Conservation (phyloP, 2,113 vertebrate genomes). For the Gallinago paraguaiae region DNA sequence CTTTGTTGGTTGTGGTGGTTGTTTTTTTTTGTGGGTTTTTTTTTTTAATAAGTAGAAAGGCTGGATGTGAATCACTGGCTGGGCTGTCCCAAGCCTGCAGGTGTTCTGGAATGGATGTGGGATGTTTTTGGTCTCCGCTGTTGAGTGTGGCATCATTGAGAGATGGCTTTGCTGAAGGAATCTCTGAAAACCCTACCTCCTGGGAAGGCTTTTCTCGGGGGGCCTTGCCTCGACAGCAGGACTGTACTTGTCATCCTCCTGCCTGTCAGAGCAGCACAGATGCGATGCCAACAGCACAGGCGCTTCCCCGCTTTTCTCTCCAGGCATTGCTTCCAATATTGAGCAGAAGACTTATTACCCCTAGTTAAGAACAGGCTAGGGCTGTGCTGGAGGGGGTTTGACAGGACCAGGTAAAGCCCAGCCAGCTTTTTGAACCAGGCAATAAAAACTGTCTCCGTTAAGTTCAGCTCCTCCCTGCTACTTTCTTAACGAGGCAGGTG, state of each 20-base stretch:
- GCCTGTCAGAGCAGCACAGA: background rate
- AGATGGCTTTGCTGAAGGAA: background rate
- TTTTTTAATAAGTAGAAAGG: background rate
- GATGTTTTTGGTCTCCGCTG: background rate
- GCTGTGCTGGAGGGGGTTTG: background rate
- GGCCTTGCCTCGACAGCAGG: background rate
- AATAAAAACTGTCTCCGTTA: background rate
- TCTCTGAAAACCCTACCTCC: background rate
- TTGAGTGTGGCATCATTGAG: accelerated
- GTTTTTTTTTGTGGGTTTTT: no score
- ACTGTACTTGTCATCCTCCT: background rate
- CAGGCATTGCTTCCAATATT: background rate
- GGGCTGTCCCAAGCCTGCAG: background rate
- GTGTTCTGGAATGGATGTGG: background rate
- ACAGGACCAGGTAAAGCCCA: background rate
- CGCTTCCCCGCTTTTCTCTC: background rate
- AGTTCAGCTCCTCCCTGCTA: background rate
- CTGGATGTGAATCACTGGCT: background rate
- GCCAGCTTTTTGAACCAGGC: background rate
- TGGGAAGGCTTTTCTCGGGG: background rate
- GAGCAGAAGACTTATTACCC: background rate
- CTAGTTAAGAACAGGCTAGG: background rate
- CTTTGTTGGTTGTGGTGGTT: background rate
- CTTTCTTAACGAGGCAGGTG: background rate
- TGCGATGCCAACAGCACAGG: accelerated